Evolutionary conservation across 2,888 invertebrate genomes (phyloP).

Genomic region (Lagria hirta): DNA sequence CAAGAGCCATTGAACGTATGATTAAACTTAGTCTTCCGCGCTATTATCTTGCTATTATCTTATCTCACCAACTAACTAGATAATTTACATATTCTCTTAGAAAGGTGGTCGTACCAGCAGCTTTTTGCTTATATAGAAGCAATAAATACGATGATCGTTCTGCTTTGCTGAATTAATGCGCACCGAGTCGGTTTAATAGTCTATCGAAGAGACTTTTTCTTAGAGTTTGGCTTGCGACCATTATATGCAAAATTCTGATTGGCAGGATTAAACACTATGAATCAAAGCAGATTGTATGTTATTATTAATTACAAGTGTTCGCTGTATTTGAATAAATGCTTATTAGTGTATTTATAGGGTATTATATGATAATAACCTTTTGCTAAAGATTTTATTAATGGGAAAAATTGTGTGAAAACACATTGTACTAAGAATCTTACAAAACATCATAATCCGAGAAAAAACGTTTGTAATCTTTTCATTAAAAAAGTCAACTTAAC

Average conservation of each 20-base stretch:
- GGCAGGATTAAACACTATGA: conserved; percentile 14
- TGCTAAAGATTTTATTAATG: conserved; percentile 14
- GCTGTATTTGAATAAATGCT: conserved; percentile 14
- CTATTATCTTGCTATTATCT: conserved; percentile 33
- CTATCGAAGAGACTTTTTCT: conserved; percentile 3
- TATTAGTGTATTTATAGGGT: conserved; percentile 15
- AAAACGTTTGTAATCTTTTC: no score
- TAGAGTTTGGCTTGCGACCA: conserved; percentile 1
- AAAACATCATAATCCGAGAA: no score
- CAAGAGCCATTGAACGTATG: conserved; percentile 24
- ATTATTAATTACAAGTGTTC: conserved; percentile 22
- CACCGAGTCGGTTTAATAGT: no score
- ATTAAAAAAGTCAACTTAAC: no score
- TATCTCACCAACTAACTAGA: conserved; percentile 28
- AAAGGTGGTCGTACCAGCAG: conserved; percentile 25
- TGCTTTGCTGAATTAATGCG: conserved; percentile 13
- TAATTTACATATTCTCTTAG: conserved; percentile 32
- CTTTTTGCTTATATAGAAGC: conserved; percentile 15
- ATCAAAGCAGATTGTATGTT: conserved; percentile 11
- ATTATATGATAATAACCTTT: conserved; percentile 16
- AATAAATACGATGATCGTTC: conserved; percentile 15
- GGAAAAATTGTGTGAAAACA: conserved; percentile 16
- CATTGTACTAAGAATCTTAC: no score
- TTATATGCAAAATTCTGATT: conserved; percentile 19
- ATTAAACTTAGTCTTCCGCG: conserved; percentile 31